Evolutionary conservation across 2,888 invertebrate genomes (phyloP).

Genomic region (Ochropleura leucogaster): DNA sequence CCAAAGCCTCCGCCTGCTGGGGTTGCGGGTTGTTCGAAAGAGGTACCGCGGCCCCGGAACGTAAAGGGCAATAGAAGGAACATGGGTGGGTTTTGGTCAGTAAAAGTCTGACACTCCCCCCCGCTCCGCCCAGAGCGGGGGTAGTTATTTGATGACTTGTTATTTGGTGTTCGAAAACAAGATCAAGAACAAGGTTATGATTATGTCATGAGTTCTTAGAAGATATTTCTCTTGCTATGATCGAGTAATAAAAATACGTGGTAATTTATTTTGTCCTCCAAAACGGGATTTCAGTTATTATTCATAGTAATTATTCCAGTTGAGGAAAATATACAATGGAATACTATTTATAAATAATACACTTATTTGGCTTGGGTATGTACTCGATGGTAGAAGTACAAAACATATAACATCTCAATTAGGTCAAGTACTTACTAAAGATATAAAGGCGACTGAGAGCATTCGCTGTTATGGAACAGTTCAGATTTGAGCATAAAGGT

Average conservation of each 20-base stretch:
- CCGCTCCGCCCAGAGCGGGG: too few relatives aligned
- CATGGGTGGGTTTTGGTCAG: too few relatives aligned
- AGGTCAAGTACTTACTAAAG: too few relatives aligned
- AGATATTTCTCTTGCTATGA: background rate
- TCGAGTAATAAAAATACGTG: background rate
- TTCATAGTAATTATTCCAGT: background rate
- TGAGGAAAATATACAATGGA: slow-evolving; percentile 1
- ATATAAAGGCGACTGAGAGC: background rate
- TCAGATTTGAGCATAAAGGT: background rate
- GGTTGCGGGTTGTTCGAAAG: too few relatives aligned
- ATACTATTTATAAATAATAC: background rate
- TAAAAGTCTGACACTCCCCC: too few relatives aligned
- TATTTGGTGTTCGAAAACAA: slow-evolving; percentile 6
- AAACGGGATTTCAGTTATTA: background rate
- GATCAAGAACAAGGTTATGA: slow-evolving; percentile 21
- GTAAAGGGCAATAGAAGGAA: too few relatives aligned
- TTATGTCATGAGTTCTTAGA: background rate
- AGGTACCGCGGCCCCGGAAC: too few relatives aligned
- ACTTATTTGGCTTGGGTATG: background rate
- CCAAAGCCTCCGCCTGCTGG: too few relatives aligned
- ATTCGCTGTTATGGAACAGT: background rate
- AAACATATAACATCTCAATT: background rate
- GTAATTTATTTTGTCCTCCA: background rate
- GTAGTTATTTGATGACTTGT: too few relatives aligned
- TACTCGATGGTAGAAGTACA: background rate